Base-by-base conservation (phyloP, 2,797 vertebrate genomes). In the Syncerus caffer region DNA sequence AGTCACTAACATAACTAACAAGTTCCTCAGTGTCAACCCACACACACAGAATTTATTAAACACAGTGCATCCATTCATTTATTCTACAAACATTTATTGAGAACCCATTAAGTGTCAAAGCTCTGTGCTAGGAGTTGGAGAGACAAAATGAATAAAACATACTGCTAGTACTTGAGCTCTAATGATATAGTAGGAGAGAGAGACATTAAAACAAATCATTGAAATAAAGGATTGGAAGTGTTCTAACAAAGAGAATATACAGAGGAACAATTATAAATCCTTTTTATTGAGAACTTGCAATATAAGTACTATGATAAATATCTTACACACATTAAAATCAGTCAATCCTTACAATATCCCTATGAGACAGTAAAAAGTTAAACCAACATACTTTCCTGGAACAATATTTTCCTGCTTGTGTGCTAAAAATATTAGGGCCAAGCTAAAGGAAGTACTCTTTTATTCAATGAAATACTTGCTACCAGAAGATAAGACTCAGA, bases 141-240 rank as follows among this genome's bases (percentile, higher is more conserved):
- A 74, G 71, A 80, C 2, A 94, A 82, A 53, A 82, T 82, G 83
- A 97, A 93, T 92, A 71, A 96, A 89, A 94, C 34, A 95, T 29
- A 50, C 3, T n/a, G 6, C 55, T 80, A 29, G 14, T 60, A 51
- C 38, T 83, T 95, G 64, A 71, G 45, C 51, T 34, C 8, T 90
- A 71, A 10, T 74, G 23, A 71, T 78, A 60, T 31, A 90, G 51
- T 57, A 84, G 47, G 29, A 96, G 82, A 92, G 19, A 91, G 10
- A 94, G 27, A 74, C 2, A 50, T 85, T 90, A 93, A 96, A 91
- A 95, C 29, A 71, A 85, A 71, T 76, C 67, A n/a, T n/a, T 95
- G 38, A 93, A 95, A 64, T 93, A 23, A 86, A 92, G 23, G 76
- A 82, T 21, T 62, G 51, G 53, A 79, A n/a, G 60, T 89, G n/a